phyloP scores from a whole-genome alignment of 2,797 vertebrate genomes.

The Furcifer pardalis region DNA sequence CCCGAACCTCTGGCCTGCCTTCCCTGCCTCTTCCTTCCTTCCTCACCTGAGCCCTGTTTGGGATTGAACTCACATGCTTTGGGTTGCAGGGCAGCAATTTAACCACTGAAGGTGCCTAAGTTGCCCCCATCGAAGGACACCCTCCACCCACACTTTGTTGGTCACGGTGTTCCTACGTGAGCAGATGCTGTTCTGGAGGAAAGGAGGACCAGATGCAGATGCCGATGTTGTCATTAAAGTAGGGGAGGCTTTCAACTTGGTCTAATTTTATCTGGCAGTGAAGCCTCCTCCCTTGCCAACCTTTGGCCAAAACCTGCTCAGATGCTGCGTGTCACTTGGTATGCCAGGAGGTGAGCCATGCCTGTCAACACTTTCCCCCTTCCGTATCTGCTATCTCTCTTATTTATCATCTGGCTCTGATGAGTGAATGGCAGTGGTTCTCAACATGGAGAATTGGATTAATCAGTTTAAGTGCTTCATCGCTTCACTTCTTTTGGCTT shows the following conservation, averaged over 20 bases:
- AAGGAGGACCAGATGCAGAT: background rate
- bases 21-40: too few relatives aligned
- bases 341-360: constrained; percentile 66
- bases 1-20: too few relatives aligned
- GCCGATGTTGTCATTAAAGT: constrained; percentile 67
- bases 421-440: constrained; percentile 84
- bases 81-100: too few relatives aligned
- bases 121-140: too few relatives aligned
- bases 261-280: constrained; percentile 75
- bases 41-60: too few relatives aligned
- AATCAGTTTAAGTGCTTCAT: constrained; percentile 86
- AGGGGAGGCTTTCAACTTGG: constrained; percentile 67
- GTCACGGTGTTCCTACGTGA: too few relatives aligned
- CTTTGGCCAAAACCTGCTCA: constrained; percentile 58
- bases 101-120: too few relatives aligned
- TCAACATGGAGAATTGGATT: constrained; percentile 85
- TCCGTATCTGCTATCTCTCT: constrained; percentile 79
- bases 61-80: too few relatives aligned
- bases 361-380: constrained; percentile 77
- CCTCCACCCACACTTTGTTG: too few relatives aligned
- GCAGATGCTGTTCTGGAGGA: too few relatives aligned
- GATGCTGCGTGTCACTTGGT: constrained; percentile 68
- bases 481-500: too few relatives aligned
- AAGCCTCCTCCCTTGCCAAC: constrained; percentile 63
- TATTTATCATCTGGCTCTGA: constrained; percentile 84